phyloP scores from a whole-genome alignment of 2,888 invertebrate genomes.

The Papilio elwesi region DNA sequence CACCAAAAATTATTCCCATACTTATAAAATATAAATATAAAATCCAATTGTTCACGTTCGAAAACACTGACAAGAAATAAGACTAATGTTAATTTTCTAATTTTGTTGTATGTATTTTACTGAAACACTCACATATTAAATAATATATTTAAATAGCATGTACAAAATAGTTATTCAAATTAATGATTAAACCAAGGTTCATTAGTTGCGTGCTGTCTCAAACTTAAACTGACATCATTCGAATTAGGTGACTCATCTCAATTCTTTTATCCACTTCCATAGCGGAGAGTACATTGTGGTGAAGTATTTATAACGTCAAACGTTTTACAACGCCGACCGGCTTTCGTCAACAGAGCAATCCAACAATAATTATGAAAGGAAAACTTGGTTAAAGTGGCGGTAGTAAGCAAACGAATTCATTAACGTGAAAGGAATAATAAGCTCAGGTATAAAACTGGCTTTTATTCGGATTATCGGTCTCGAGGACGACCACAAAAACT shows the following conservation, averaged over 20 bases:
- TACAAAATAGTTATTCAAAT: too few relatives aligned
- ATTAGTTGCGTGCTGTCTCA: constrained; percentile 15
- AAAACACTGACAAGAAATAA: not conserved
- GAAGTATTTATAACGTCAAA: constrained; percentile 17
- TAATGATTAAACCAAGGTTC: not conserved
- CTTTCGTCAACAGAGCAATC: constrained; percentile 23
- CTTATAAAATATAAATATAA: not conserved
- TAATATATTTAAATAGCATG: not conserved
- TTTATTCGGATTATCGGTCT: constrained; percentile 31
- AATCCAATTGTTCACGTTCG: not conserved
- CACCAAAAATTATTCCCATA: not conserved
- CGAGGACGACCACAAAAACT: constrained; percentile 62
- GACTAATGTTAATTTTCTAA: not conserved
- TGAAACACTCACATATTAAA: not conserved
- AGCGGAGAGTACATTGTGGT: constrained; percentile 15
- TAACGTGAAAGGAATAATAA: constrained; percentile 20
- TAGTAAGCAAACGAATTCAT: constrained; percentile 18
- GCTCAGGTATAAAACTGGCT: constrained; percentile 32
- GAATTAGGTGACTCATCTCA: constrained; percentile 30
- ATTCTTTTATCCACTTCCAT: constrained; percentile 26
- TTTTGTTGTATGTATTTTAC: not conserved
- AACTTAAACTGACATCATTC: constrained; percentile 28
- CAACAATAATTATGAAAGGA: constrained; percentile 5
- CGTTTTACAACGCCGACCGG: not conserved
- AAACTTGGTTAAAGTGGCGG: constrained; percentile 4